phyloP scores from a whole-genome alignment of 1,140 invertebrate species.

The Hylaeus volcanicus region DNA sequence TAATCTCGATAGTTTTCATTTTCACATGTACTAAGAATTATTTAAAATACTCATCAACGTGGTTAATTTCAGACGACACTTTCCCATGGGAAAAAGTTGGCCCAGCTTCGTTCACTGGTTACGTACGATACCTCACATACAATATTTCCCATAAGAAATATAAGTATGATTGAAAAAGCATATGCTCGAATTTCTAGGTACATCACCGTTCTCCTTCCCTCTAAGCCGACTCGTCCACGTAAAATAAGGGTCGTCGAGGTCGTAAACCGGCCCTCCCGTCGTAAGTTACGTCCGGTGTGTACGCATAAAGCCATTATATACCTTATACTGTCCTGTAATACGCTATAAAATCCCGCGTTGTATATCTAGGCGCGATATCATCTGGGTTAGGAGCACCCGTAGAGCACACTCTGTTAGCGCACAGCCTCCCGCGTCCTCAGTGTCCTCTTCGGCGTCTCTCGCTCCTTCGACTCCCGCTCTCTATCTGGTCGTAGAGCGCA shows the following conservation, averaged over 20 bases:
- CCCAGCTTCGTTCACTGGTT: too few species aligned
- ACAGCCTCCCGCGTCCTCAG: slow-evolving; percentile 32
- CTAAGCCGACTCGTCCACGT: slow-evolving; percentile 35
- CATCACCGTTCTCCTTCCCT: background rate
- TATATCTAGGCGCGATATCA: slow-evolving; percentile 76
- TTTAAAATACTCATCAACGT: too few species aligned
- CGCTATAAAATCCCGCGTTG: slow-evolving; percentile 73
- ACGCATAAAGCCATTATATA: slow-evolving; percentile 76
- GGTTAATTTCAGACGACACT: too few species aligned
- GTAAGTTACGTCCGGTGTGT: slow-evolving; percentile 69
- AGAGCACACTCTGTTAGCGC: slow-evolving; percentile 60
- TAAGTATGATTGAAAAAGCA: too few species aligned
- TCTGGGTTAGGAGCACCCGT: slow-evolving; percentile 74
- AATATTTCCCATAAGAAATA: too few species aligned
- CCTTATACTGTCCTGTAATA: slow-evolving; percentile 74
- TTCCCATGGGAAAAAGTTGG: too few species aligned
- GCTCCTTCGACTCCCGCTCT: slow-evolving; percentile 8
- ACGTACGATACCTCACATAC: too few species aligned
- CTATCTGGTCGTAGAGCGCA: slow-evolving; percentile 39
- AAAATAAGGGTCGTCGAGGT: slow-evolving; percentile 66
- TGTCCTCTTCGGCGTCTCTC: too few species aligned
- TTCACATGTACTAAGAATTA: too few species aligned
- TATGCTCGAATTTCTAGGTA: too few species aligned
- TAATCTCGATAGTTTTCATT: too few species aligned
- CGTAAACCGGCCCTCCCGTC: slow-evolving; percentile 66